Conservation (phyloP, 2,888 invertebrate species). For the Blera fallax region DNA sequence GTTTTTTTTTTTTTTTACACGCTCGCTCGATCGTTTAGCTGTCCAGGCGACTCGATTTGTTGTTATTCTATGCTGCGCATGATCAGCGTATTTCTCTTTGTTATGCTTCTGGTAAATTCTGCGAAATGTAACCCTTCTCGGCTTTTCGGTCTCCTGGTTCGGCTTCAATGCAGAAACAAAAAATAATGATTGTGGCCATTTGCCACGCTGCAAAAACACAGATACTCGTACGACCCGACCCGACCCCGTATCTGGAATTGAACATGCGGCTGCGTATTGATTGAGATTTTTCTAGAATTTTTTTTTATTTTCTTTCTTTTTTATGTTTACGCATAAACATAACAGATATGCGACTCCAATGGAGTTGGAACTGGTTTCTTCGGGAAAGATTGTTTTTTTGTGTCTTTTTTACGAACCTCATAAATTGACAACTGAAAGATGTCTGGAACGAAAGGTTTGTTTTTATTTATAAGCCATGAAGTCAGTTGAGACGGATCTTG, state of each 20-base stretch:
- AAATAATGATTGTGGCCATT: background rate
- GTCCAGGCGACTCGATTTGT: background rate
- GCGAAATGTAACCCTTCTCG: background rate
- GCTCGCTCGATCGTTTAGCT: background rate
- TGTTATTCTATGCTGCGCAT: background rate
- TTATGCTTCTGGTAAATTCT: background rate
- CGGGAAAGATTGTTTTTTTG: background rate
- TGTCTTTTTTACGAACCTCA: background rate
- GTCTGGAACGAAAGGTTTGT: background rate
- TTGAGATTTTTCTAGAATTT: background rate
- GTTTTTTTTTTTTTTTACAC: too few species aligned
- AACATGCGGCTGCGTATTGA: background rate
- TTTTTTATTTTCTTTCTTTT: background rate
- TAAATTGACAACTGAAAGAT: constrained; percentile 4
- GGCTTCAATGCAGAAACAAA: background rate
- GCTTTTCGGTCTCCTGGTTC: background rate
- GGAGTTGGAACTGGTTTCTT: background rate
- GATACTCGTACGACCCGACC: too few species aligned
- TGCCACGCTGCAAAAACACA: background rate
- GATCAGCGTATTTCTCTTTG: constrained; percentile 2
- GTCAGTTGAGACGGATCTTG: background rate
- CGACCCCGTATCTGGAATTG: background rate
- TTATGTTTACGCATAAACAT: background rate
- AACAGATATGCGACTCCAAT: background rate
- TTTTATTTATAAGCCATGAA: background rate